Base-by-base conservation (phyloP, 2,113 vertebrate species). In the Calidris pugnax region DNA sequence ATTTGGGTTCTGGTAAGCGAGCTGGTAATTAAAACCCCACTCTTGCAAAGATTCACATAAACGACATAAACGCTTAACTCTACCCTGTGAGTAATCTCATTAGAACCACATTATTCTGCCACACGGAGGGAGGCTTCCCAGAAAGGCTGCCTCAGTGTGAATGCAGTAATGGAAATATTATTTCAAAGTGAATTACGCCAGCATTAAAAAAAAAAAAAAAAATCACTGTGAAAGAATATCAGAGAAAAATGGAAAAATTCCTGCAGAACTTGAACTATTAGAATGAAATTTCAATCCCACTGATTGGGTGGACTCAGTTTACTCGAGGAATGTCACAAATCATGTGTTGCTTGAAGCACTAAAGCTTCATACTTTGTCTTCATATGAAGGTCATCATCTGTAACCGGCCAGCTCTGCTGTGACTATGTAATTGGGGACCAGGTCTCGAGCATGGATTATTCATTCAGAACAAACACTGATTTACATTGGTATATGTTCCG, bases 41-140 rank as follows among this genome's bases (percentile, higher is more conserved):
- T 93, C 73, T 51, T 2, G 2, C 57, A 82, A 68, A 94, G 85
- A 82, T 73, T 73, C 79, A 28, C 85, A n/a, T 76, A 90, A 87
- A 72, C 2, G 14, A 28, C 85, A n/a, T 76, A 90, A 87, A 72
- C 2, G 14, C 63, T 95, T 94, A 87, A 81, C 53, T 85, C 63
- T 82, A 2, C 48, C 53, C 62, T 2, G 1, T 83, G 89, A 89
- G 41, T 89, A 96, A 96, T 97, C 85, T 75, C 81, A 89, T 97
- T 93, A 89, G 81, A 47, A 37, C 66, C 69, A 87, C 2, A 6
- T 62, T 87, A 59, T 63, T 93, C 81, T 93, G 62, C 62, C 5
- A 3, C 51, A 33, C 0, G 0, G 43, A 89, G 69, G 19, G 73
- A 94, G 60, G 43, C 77, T 89, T 87, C 53, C 66, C 68, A 91